Evolutionary conservation across 2,797 vertebrate genomes (phyloP).

Genomic region (Pempheris klunzingeri): DNA sequence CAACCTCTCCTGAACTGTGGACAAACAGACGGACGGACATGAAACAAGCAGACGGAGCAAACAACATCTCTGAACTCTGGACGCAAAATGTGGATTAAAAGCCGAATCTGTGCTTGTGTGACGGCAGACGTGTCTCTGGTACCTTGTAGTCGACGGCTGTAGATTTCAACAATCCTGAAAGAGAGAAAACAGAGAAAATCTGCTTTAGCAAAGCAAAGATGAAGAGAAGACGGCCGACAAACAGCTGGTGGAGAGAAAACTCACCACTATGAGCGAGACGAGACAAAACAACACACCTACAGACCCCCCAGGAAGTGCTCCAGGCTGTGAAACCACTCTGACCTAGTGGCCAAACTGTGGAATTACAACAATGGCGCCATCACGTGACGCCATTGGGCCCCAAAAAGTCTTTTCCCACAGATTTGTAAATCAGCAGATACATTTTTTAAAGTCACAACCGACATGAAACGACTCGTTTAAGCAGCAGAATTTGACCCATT

Average conservation of each 20-base stretch:
- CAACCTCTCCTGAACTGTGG: slow-evolving; percentile 94
- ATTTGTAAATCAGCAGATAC: no score
- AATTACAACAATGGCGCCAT: no score
- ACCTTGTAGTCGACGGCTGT: slow-evolving; percentile 98
- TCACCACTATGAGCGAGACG: background rate
- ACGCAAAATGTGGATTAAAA: background rate
- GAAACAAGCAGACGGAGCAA: slow-evolving; percentile 34
- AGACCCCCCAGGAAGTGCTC: no score
- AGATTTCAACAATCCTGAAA: slow-evolving; percentile 97
- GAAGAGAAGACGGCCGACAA: background rate
- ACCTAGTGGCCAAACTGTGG: no score
- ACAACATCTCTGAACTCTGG: slow-evolving; percentile 11
- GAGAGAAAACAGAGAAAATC: slow-evolving; percentile 22
- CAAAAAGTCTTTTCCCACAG: no score
- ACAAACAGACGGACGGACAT: slow-evolving; percentile 28
- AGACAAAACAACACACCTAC: background rate
- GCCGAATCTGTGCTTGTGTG: background rate
- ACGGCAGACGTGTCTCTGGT: slow-evolving; percentile 19
- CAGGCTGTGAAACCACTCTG: no score
- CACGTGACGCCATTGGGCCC: no score
- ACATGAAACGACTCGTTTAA: no score
- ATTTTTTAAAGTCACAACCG: no score
- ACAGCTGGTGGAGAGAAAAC: background rate
- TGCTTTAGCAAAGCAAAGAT: background rate
- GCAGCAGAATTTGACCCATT: no score